Evolutionary conservation across 2,888 invertebrate genomes (phyloP), one percentile per base, ranked within the genome.

Genomic region (Drosophila demipolita): DNA sequence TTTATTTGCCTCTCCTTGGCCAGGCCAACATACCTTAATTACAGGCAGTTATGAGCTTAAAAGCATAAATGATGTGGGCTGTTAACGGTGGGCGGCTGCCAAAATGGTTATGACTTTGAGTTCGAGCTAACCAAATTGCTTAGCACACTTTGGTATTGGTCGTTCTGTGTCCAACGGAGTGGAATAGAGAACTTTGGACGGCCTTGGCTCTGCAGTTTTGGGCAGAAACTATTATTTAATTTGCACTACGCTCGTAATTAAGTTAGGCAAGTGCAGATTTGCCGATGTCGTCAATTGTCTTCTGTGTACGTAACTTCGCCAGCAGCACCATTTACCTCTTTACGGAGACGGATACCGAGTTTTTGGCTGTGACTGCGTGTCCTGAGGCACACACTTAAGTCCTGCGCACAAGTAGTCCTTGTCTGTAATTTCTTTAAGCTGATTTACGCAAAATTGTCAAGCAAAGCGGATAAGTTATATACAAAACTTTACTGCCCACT

Each of bases 31-130:
- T 84, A 78, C 85, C 90, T 90, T 86, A 90, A 86, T 86, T 90
- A 86, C 87, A 75, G 83, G 78, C 90, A 90, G 88, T 88, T 86
- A 88, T 90, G 89, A 70, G 87, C 84, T 90, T 87, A 86, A 86
- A 86, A 86, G 85, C 85, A 86, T 86, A 86, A 90, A 78, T 90
- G 83, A 86, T 90, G 89, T 26, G 20, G 42, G 42, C 11, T 38
- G 73, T 35, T 26, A n/a, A 12, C 15, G 17, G 45, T 20, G 59
- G 3, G 42, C 50, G 50, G 65, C 48, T 67, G 77, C 80, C 83
- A 75, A 88, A 88, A 86, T 73, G 75, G 78, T 85, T 85, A 89
- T 85, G 84, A 88, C 88, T 86, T 82, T 88, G 54, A 67, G 80
- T 63, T 63, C 49, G 53, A 81, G 85, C 80, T 68, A 77, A 71